Evolutionary conservation across 2,888 invertebrate genomes (phyloP), one percentile per base, ranked within the genome.

Genomic region (Lasioglossum leucozonium): DNA sequence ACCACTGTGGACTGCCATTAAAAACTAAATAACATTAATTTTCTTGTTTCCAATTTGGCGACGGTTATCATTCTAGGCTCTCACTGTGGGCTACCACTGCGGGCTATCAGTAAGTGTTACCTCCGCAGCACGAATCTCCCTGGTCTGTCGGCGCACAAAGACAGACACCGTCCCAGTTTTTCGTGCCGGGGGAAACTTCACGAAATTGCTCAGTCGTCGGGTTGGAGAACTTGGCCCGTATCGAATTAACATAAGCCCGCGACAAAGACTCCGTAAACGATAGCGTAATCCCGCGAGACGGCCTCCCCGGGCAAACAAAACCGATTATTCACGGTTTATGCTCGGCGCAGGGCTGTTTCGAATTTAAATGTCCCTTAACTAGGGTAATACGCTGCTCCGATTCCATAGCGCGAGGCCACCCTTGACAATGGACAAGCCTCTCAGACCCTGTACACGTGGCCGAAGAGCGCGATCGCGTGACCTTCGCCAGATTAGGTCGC

Each of bases 171-270:
- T 16, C 0, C 30, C 3, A 34, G 8, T 75, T 75, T 75, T 82
- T 76, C 75, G 34, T 26, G 72, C 42, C 42, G 42, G 13, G 26
- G 62, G 30, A 75, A 37, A 26, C n/a, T 30, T 10, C 10, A 0
- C 47, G 51, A 72, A 69, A 73, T 51, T 69, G 30, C 55, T 18
- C 11, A 26, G 3, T 34, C 67, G n/a, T 2, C 42, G 22, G 13
- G 30, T 16, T 16, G 0, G 62, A 16, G 16, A 81, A 71, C 71
- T 75, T 47, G 10, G 1, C 26, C 10, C 80, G 47, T 26, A 26
- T 65, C 62, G 71, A 65, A 82, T 81, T 51, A 81, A 81, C 82
- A 34, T 40, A 58, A 82, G 58, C 69, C 26, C 4, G 22, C 58
- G 22, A 71, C 81, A 73, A 69, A 47, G 72, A 55, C 58, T 79